phyloP scores from a whole-genome alignment of 2,888 invertebrate species.

The Yponomeuta sedellus region DNA sequence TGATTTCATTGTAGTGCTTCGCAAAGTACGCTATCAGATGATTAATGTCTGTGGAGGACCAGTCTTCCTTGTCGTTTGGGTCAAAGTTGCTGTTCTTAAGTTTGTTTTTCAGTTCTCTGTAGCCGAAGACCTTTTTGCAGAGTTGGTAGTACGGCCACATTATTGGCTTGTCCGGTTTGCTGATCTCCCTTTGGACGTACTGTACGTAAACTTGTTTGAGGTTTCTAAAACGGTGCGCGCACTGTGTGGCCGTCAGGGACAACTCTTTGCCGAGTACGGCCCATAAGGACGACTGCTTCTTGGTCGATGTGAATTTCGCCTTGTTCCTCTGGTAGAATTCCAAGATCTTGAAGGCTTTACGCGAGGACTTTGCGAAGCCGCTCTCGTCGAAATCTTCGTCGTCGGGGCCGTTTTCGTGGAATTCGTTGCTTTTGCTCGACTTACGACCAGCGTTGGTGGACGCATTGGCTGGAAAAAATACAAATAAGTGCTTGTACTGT shows the following conservation, averaged over 20 bases:
- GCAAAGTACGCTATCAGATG: conserved; percentile 48
- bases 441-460: neutral
- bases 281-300: conserved; percentile 48
- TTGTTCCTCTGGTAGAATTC: conserved; percentile 62
- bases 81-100: conserved; percentile 46
- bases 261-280: conserved; percentile 46
- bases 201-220: conserved; percentile 57
- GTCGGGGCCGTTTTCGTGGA: conserved; percentile 22
- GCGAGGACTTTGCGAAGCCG: conserved; percentile 40
- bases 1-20: conserved; percentile 40
- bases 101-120: conserved; percentile 53
- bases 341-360: conserved; percentile 54
- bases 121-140: conserved; percentile 67
- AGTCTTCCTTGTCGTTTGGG: conserved; percentile 45
- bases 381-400: conserved; percentile 43
- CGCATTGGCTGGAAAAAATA: neutral
- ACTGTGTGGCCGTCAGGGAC: conserved; percentile 48
- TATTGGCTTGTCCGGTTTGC: conserved; percentile 57
- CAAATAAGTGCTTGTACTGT: too few species aligned
- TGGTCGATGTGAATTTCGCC: conserved; percentile 50
- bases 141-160: conserved; percentile 61
- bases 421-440: neutral
- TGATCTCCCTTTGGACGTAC: conserved; percentile 57
- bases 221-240: conserved; percentile 57
- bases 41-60: conserved; percentile 56